phyloP scores from a whole-genome alignment of 2,113 vertebrate species.

The Pungitius pungitius region DNA sequence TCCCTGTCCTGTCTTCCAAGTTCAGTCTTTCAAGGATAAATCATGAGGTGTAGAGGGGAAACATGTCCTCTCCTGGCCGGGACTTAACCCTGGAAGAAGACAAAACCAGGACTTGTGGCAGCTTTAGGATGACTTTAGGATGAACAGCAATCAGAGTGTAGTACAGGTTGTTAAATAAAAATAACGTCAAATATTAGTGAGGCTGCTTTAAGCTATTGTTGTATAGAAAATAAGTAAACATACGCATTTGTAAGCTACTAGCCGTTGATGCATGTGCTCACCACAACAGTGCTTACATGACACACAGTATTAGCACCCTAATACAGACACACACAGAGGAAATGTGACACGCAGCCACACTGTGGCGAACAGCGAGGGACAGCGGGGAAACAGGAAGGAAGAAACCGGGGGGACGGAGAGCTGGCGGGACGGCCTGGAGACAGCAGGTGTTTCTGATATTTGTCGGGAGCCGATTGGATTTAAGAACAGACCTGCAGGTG shows the following conservation, averaged over 20 bases:
- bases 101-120: too few relatives aligned
- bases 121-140: background rate
- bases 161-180: background rate
- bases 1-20: background rate
- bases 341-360: slow-evolving; percentile 34
- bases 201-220: background rate
- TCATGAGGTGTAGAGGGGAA: background rate
- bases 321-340: slow-evolving; percentile 46
- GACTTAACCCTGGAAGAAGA: too few relatives aligned
- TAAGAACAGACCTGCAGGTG: background rate
- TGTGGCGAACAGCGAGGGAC: slow-evolving; percentile 27
- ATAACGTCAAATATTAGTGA: background rate
- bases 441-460: slow-evolving; percentile 44
- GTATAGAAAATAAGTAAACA: slow-evolving; percentile 2
- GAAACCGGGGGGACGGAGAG: background rate
- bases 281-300: slow-evolving; percentile 59
- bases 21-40: background rate
- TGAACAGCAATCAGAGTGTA: background rate
- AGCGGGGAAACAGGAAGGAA: background rate
- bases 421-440: slow-evolving; percentile 35
- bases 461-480: background rate
- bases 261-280: slow-evolving; percentile 51
- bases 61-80: background rate
- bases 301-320: slow-evolving; percentile 70
- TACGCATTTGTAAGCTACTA: slow-evolving; percentile 55